Conservation (phyloP, 2,797 vertebrate genomes). For the Chiloscyllium punctatum region DNA sequence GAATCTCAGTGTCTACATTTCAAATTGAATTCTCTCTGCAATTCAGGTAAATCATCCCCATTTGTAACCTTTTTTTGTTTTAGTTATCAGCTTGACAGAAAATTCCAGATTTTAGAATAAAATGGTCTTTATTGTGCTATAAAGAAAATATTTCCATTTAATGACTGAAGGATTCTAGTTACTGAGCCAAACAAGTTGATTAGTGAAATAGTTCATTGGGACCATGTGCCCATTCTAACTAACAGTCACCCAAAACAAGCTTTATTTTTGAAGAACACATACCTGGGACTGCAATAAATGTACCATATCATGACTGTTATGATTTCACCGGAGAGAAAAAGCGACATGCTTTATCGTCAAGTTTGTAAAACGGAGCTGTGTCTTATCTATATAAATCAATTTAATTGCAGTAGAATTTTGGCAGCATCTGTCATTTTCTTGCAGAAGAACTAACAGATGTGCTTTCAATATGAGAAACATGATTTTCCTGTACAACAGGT, state of each 20-base stretch:
- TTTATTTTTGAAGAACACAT: neutral
- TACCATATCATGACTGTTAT: neutral
- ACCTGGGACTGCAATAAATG: neutral
- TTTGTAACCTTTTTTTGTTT: neutral
- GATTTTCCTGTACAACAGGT: neutral
- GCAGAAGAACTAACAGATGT: conserved; percentile 20
- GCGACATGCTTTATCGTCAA: neutral
- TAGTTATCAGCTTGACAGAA: neutral
- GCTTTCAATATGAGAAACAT: neutral
- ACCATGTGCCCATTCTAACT: neutral
- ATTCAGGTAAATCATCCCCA: neutral
- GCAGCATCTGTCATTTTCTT: conserved; percentile 22
- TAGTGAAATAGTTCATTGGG: neutral
- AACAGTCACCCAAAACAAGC: neutral
- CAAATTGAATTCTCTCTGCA: neutral
- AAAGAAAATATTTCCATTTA: neutral
- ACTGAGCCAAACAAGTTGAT: neutral
- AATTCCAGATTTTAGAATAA: neutral
- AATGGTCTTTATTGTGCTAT: neutral
- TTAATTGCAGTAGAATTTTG: conserved; percentile 28
- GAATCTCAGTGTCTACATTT: neutral
- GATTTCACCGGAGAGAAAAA: neutral
- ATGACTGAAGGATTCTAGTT: neutral
- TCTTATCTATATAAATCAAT: conserved; percentile 14
- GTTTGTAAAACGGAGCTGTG: neutral